These are phyloP conservation scores for Lontra canadensis DNA, from an alignment of 2,113 vertebrate species.

Conservation along the genomic window DNA sequence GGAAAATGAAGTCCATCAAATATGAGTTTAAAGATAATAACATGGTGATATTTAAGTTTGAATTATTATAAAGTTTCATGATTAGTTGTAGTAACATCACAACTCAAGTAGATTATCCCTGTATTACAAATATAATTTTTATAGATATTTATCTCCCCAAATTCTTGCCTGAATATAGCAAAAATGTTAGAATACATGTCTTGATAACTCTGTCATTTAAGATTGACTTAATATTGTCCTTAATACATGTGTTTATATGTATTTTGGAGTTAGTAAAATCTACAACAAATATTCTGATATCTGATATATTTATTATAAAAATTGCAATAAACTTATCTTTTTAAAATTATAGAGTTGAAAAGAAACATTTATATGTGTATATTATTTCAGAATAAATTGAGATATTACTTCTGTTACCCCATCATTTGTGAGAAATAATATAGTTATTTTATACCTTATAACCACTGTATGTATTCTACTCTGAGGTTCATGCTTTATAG, in stretches of 20 bases:
- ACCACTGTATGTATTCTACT: neutral
- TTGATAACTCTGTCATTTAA: neutral
- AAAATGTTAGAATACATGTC: constrained; percentile 15
- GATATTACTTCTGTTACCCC: neutral
- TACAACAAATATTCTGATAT: neutral
- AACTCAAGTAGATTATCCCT: constrained; percentile 42
- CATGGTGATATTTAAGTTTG: constrained; percentile 56
- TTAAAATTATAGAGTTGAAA: neutral
- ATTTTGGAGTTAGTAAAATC: neutral
- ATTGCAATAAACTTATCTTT: neutral
- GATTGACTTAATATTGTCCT: neutral
- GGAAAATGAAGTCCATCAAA: neutral
- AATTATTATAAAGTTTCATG: constrained; percentile 44
- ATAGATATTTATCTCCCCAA: neutral
- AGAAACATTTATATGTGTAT: neutral
- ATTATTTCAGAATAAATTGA: neutral
- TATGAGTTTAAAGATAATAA: constrained; percentile 22
- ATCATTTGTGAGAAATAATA: constrained; percentile 12
- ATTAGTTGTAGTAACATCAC: neutral
- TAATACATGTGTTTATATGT: neutral
- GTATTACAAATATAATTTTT: constrained; percentile 36
- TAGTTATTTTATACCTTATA: constrained; percentile 5
- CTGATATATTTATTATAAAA: neutral
- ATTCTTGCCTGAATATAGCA: constrained; percentile 31
- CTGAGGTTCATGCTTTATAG: neutral